These are phyloP conservation scores for Diuraphis noxia DNA, from an alignment of 1,140 invertebrate species.

Conservation along the genomic window DNA sequence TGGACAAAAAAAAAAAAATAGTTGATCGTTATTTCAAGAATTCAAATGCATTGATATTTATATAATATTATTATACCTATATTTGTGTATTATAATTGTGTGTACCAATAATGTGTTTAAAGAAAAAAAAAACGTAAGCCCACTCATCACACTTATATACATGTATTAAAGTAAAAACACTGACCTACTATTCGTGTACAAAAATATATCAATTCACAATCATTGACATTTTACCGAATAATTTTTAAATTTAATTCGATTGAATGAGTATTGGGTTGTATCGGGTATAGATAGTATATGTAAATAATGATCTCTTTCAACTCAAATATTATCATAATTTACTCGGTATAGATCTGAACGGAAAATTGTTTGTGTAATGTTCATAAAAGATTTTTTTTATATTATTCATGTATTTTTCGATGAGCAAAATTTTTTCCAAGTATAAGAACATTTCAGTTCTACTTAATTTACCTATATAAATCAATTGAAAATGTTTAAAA, in stretches of 20 bases:
- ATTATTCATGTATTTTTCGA: neutral
- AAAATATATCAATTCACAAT: neutral
- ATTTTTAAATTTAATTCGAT: neutral
- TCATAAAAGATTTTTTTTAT: neutral
- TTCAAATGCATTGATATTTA: constrained; percentile 1
- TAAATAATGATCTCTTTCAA: neutral
- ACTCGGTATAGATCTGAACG: neutral
- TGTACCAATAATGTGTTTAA: neutral
- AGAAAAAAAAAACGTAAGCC: neutral
- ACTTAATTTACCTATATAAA: too few relatives aligned
- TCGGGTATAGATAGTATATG: too few relatives aligned
- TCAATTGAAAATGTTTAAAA: too few relatives aligned
- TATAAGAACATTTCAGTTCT: neutral
- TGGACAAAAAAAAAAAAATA: neutral
- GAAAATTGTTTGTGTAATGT: neutral
- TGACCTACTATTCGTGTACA: neutral
- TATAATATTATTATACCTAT: neutral
- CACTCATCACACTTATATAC: neutral
- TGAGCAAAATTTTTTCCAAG: neutral
- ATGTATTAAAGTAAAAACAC: neutral
- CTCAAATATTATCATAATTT: neutral
- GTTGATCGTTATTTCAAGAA: neutral
- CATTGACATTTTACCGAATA: neutral
- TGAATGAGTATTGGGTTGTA: neutral
- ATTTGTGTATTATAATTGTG: neutral